Conservation (phyloP, 2,888 invertebrate species). For the Cyaniris semiargus region DNA sequence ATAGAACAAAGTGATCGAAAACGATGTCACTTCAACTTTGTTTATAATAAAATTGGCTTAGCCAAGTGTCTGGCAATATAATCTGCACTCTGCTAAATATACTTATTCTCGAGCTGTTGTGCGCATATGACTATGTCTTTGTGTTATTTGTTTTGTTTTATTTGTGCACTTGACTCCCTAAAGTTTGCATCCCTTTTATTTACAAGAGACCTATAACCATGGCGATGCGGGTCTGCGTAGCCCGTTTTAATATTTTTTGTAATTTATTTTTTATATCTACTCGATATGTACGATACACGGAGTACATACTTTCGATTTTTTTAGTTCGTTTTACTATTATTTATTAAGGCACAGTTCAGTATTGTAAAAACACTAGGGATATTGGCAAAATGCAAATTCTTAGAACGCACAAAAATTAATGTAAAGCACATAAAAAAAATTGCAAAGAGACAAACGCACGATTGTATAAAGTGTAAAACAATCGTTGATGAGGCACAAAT, state of each 20-base stretch:
- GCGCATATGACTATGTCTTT: slow-evolving; percentile 59
- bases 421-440: slow-evolving; percentile 23
- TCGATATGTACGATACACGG: slow-evolving; percentile 20
- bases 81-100: slow-evolving; percentile 69
- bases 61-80: slow-evolving; percentile 60
- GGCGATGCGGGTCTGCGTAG: slow-evolving; percentile 44
- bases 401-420: slow-evolving; percentile 51
- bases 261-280: slow-evolving; percentile 26
- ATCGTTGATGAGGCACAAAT: slow-evolving; percentile 5
- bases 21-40: slow-evolving; percentile 49
- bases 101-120: slow-evolving; percentile 66
- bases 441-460: slow-evolving; percentile 23
- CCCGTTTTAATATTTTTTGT: slow-evolving; percentile 29
- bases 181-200: slow-evolving; percentile 38
- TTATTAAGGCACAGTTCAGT: slow-evolving; percentile 41
- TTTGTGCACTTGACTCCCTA: slow-evolving; percentile 41
- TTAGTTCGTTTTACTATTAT: slow-evolving; percentile 5
- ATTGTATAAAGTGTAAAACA: slow-evolving; percentile 15
- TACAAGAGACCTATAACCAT: slow-evolving; percentile 27
- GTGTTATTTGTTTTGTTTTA: slow-evolving; percentile 47
- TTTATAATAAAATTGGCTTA: slow-evolving; percentile 68
- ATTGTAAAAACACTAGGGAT: slow-evolving; percentile 44
- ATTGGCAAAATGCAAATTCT: slow-evolving; percentile 40
- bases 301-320: not conserved
- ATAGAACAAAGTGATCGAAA: slow-evolving; percentile 56